Conservation (phyloP, 2,888 invertebrate genomes). For the Lithosia quadra region DNA sequence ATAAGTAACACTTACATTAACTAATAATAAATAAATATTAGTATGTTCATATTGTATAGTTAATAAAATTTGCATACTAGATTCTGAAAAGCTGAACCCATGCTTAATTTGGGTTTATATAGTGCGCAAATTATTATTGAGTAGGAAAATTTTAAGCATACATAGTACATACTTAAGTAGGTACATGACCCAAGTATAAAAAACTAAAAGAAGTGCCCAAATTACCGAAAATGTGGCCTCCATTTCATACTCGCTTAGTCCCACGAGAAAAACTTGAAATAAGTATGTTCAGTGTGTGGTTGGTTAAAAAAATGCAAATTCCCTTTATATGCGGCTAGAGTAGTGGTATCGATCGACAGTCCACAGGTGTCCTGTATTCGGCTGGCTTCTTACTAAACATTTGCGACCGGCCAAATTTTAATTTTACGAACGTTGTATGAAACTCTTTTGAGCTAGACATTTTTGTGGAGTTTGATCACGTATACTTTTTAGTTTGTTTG, state of each 20-base stretch:
- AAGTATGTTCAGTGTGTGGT: slow-evolving; percentile 20
- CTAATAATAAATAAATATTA: no score
- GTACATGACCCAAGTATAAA: neutral
- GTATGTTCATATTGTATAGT: no score
- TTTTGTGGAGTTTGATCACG: slow-evolving; percentile 7
- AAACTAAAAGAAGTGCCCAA: neutral
- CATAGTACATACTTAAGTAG: neutral
- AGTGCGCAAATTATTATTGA: neutral
- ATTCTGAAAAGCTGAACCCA: no score
- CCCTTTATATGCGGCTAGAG: slow-evolving; percentile 27
- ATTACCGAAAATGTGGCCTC: slow-evolving; percentile 21
- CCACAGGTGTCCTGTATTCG: slow-evolving; percentile 37
- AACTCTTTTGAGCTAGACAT: neutral
- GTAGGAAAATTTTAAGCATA: neutral
- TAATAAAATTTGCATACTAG: no score
- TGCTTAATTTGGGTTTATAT: no score
- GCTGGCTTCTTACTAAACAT: slow-evolving; percentile 21
- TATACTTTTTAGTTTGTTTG: neutral
- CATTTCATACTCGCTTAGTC: slow-evolving; percentile 26
- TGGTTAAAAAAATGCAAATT: slow-evolving; percentile 43
- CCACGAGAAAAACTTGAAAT: slow-evolving; percentile 25
- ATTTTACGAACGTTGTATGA: slow-evolving; percentile 7
- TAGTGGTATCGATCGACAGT: slow-evolving; percentile 41
- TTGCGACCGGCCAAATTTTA: slow-evolving; percentile 2
- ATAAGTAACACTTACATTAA: no score